Evolutionary conservation across 2,113 vertebrate species (phyloP).

Genomic region (Laterallus jamaicensis): DNA sequence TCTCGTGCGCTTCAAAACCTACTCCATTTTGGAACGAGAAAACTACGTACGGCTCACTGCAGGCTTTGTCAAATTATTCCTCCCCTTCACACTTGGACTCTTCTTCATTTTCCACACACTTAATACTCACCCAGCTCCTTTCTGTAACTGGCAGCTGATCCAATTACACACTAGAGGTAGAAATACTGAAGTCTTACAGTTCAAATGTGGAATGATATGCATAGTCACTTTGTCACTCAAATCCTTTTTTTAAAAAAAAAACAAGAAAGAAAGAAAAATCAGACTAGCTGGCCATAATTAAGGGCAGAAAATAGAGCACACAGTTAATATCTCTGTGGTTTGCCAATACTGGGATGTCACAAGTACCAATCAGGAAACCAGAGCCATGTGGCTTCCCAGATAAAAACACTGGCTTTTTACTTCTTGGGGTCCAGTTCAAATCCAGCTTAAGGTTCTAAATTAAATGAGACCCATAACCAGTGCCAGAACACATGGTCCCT

Average conservation of each 20-base stretch:
- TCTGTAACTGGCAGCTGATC: constrained; percentile 55
- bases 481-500: constrained; percentile 42
- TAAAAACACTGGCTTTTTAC: constrained; percentile 40
- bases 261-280: background rate
- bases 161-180: constrained; percentile 55
- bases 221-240: constrained; percentile 55
- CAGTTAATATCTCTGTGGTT: background rate
- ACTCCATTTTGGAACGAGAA: constrained; percentile 50
- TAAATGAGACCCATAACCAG: constrained; percentile 57
- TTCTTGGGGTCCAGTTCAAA: constrained; percentile 41
- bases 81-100: constrained; percentile 66
- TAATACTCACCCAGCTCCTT: constrained; percentile 60
- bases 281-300: constrained; percentile 29
- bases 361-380: constrained; percentile 10
- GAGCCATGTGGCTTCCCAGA: constrained; percentile 21
- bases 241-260: background rate
- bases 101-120: constrained; percentile 62
- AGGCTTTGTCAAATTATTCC: constrained; percentile 72
- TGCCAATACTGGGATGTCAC: constrained; percentile 19
- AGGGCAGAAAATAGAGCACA: constrained; percentile 32
- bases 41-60: constrained; percentile 45
- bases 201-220: constrained; percentile 56
- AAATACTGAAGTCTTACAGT: constrained; percentile 56
- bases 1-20: constrained; percentile 49
- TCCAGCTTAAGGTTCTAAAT: constrained; percentile 53